These are phyloP conservation scores for Onychorhynchus coronatus DNA, from an alignment of 2,113 vertebrate genomes.

Conservation along the genomic window DNA sequence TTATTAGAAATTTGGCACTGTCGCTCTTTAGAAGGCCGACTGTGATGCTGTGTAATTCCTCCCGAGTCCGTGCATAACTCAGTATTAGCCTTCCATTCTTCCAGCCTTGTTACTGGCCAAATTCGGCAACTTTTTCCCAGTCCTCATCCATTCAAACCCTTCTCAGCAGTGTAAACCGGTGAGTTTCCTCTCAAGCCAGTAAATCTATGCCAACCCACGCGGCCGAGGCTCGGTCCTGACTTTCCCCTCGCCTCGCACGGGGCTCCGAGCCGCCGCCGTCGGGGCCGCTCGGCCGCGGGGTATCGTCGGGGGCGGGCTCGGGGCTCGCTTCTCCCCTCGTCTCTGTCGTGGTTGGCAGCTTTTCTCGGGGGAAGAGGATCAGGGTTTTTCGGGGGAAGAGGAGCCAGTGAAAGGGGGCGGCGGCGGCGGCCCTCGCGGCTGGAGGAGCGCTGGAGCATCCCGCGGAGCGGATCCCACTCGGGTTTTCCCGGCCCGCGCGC, in stretches of 20 bases:
- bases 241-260: not conserved
- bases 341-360: not conserved
- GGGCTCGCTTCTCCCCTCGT: not conserved
- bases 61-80: not conserved
- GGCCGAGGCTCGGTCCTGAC: not conserved
- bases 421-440: not conserved
- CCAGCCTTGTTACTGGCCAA: not conserved
- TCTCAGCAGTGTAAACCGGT: not conserved
- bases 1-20: slow-evolving; percentile 53
- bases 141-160: slow-evolving; percentile 1
- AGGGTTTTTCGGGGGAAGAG: not conserved
- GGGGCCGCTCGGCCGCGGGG: not conserved
- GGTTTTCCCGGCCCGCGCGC: not conserved
- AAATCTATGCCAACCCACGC: not conserved
- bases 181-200: slow-evolving; percentile 5
- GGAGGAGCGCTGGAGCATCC: not conserved
- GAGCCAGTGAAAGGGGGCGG: not conserved
- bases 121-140: slow-evolving; percentile 22
- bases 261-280: not conserved
- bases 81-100: not conserved
- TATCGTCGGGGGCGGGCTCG: not conserved
- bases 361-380: not conserved
- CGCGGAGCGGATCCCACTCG: not conserved
- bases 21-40: slow-evolving; percentile 6
- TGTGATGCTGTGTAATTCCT: slow-evolving; percentile 16